Conservation (phyloP, 2,888 invertebrate species). For the Strigamia maritima region DNA sequence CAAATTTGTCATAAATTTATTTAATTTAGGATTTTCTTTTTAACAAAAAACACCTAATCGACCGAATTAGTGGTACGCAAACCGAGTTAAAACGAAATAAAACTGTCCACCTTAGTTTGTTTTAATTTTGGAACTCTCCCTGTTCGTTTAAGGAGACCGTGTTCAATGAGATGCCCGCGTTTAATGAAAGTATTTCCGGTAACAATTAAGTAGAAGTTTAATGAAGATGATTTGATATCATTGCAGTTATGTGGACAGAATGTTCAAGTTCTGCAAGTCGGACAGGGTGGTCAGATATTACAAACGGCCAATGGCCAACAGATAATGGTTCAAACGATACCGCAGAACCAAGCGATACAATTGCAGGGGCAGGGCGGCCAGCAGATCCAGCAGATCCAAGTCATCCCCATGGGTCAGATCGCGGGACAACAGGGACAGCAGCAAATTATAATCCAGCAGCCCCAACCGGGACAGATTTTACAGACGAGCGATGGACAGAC, state of each 20-base stretch:
- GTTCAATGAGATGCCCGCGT: too few species aligned
- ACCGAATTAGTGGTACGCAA: too few species aligned
- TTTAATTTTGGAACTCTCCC: not conserved
- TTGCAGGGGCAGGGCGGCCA: constrained; percentile 62
- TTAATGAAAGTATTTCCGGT: not conserved
- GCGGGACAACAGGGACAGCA: constrained; percentile 44
- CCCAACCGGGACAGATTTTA: constrained; percentile 64
- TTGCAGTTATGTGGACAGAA: constrained; percentile 58
- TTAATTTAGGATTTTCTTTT: not conserved
- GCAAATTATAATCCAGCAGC: constrained; percentile 62
- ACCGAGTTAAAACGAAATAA: too few species aligned
- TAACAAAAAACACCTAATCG: too few species aligned
- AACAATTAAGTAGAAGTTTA: constrained; percentile 29
- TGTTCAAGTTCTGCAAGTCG: constrained; percentile 43
- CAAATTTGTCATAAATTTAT: not conserved
- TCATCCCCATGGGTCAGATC: constrained; percentile 60
- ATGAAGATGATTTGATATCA: constrained; percentile 46
- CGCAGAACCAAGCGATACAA: constrained; percentile 58
- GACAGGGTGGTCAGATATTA: constrained; percentile 45
- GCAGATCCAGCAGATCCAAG: constrained; percentile 68
- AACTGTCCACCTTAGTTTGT: constrained; percentile 47
- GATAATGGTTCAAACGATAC: constrained; percentile 67
- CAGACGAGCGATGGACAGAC: constrained; percentile 92
- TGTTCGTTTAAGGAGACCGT: too few species aligned
- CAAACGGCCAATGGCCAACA: constrained; percentile 55